phyloP scores from a whole-genome alignment of 2,113 vertebrate species.

The Struthio camelus region DNA sequence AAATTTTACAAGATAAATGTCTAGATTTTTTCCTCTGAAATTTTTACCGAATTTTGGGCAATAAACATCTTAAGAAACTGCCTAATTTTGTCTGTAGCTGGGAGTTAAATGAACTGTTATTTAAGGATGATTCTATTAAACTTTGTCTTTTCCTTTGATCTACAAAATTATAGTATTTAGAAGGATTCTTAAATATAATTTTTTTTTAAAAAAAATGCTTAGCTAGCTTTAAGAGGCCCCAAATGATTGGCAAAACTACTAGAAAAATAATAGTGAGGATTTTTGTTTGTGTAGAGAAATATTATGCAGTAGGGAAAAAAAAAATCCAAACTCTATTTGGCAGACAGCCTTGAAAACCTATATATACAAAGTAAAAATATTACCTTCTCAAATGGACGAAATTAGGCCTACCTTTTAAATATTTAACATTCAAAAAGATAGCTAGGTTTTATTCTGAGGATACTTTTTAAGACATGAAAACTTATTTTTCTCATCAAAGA shows the following conservation, averaged over 20 bases:
- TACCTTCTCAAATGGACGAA: not conserved
- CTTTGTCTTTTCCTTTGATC: not conserved
- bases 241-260: not conserved
- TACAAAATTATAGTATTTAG: not conserved
- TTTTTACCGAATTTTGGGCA: not conserved
- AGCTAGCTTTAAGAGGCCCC: not conserved
- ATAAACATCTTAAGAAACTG: not conserved
- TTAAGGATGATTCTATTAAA: not conserved
- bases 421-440: not conserved
- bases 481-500: not conserved
- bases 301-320: not conserved
- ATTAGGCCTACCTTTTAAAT: not conserved
- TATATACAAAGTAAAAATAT: not conserved
- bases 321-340: not conserved
- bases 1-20: not conserved
- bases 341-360: not conserved
- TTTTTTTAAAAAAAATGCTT: not conserved
- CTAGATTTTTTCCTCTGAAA: not conserved
- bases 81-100: not conserved
- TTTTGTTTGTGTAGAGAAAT: not conserved
- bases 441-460: not conserved
- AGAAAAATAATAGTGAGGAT: not conserved
- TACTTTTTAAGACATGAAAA: not conserved
- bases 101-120: not conserved
- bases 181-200: not conserved